Base-by-base conservation (phyloP, 2,113 vertebrate species). In the Antigone vipio region DNA sequence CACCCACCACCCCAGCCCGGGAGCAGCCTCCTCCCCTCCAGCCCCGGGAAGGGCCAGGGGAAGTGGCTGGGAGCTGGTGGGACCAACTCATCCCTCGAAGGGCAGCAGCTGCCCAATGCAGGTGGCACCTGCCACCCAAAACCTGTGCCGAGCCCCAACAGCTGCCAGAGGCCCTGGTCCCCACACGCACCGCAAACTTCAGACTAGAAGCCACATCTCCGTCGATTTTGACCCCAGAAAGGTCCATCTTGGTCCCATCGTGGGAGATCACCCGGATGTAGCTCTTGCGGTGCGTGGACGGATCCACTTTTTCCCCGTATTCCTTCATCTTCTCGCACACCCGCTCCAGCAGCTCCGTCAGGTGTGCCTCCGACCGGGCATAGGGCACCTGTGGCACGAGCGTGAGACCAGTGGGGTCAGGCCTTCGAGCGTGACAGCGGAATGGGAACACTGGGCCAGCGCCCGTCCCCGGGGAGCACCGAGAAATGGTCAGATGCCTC, bases 281-380 rank as follows among this genome's bases (percentile, higher is more conserved):
- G 49, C 97, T 98, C 95, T 99, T 99, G 15, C 99, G 98, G 64
- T 98, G 98, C 1, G 98, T 98, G 26, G 96, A 60, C 0, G 98
- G 95, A 44, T 99, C 99, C 18, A 87, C 90, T 40, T 59, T 98
- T 89, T 99, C 99, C 0, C 99, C 99, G 1, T 99, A 99, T 24
- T 99, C 99, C 78, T 98, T 98, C 99, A 99, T 99, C 88, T 98
- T 98, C 95, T 99, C 99, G n/a, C 99, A 99, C 26, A 99, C 98
- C 1, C 91, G 97, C 94, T 99, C 99, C 96, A 99, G 98, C 92
- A 99, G 93, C 93, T 99, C 99, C 1, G 99, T 98, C 83, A 99
- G 98, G 92, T 99, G 99, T 11, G 98, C 98, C 92, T 99, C 99
- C 0, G 99, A 99, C 8, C 99, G 98, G 2, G 99, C 99, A 4